Evolutionary conservation across 2,888 invertebrate genomes (phyloP), one percentile per base, ranked within the genome.

Genomic region (Magallana nippona): DNA sequence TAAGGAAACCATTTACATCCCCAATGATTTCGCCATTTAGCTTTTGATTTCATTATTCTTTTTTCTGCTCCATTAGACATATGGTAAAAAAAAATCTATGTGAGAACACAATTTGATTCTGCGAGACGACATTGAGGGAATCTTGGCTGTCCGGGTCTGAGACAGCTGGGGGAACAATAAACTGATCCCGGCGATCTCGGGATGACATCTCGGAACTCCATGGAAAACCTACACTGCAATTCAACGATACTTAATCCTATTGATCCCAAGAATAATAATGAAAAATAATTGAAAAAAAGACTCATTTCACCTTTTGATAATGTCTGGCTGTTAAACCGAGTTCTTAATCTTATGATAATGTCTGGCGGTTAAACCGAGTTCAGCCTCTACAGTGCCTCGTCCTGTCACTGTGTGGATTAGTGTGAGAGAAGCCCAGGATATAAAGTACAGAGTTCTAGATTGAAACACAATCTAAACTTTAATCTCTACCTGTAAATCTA

Each of bases 81-180:
- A 71, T 71, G 27, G 71, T 71, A 71, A 71, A 71, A 60, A 60
- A 71, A 71, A 71, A 71, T 71, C 71, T 71, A 71, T 71, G 32
- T 10, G 3, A 22, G 27, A 22, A 13, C 32, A 71, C 11, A 60
- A 71, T 27, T 22, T 71, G 71, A 27, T 60, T 27, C 15, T 71
- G 27, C 32, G 5, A 22, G 27, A 71, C 17, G 5, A 15, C 32
- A 15, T 13, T 27, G 27, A 13, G 15, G 44, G 71, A 60, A 15
- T 27, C 32, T 27, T 15, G 15, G 27, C 71, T 27, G 71, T 71
- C 27, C 71, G 5, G 27, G 13, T 71, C 71, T 32, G 71, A 71
- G 15, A 71, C 71, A 71, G 71, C 71, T 71, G 71, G 71, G 22
- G 15, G 3, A 32, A 27, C 71, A 71, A 13, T 13, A 60, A 15